Evolutionary conservation across 2,888 invertebrate genomes (phyloP).

Genomic region (Tortricodes alternella): DNA sequence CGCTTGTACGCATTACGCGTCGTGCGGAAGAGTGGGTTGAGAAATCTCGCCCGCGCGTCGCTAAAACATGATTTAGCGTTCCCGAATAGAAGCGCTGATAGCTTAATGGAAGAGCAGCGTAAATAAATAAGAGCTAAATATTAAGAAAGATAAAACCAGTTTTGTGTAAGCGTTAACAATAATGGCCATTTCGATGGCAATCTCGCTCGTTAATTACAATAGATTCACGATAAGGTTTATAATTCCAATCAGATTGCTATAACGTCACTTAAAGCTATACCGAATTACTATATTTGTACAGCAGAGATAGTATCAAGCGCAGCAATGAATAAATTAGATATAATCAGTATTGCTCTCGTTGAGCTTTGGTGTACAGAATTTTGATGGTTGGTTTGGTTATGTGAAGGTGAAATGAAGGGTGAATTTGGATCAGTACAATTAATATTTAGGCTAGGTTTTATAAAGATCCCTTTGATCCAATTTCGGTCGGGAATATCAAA

Average conservation of each 20-base stretch:
- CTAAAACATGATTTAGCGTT: too few species aligned
- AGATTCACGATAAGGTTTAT: background rate
- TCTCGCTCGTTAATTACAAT: conserved; percentile 6
- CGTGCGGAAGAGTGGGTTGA: too few species aligned
- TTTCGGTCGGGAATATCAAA: too few species aligned
- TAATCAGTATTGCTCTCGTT: background rate
- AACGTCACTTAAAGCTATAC: conserved; percentile 2
- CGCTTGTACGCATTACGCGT: too few species aligned
- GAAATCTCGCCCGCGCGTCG: too few species aligned
- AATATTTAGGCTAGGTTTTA: too few species aligned
- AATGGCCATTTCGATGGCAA: background rate
- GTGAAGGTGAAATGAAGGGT: background rate
- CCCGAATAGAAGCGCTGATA: too few species aligned
- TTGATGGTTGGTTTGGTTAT: background rate
- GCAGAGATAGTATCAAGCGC: conserved; percentile 3
- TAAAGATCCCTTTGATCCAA: too few species aligned
- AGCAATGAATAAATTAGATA: background rate
- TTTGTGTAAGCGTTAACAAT: background rate
- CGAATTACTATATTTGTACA: conserved; percentile 1
- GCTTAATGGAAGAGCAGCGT: too few species aligned
- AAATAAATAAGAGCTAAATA: too few species aligned
- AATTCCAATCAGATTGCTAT: conserved; percentile 7
- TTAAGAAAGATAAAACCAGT: background rate
- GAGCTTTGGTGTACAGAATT: background rate
- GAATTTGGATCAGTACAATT: background rate